phyloP scores from a whole-genome alignment of 2,797 vertebrate genomes.

The Limnodromus scolopaceus region DNA sequence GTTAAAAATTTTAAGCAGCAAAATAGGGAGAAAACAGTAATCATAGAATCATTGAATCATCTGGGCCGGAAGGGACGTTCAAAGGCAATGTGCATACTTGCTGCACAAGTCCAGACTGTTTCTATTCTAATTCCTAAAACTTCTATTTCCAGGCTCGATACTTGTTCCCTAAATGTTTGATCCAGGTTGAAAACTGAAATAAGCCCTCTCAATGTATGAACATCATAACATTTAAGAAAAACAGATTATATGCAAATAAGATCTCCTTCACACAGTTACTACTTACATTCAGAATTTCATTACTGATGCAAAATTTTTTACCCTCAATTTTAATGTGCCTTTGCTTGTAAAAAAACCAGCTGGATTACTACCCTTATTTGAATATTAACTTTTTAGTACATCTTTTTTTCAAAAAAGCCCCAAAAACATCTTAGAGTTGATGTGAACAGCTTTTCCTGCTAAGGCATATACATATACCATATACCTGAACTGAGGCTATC shows the following conservation, averaged over 20 bases:
- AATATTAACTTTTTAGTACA: neutral
- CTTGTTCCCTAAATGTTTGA: neutral
- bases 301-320: neutral
- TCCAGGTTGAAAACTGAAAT: neutral
- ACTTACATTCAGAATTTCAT: neutral
- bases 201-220: neutral
- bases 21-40: neutral
- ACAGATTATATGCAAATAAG: neutral
- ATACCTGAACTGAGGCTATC: neutral
- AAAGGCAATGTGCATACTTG: neutral
- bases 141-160: neutral
- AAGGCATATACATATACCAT: neutral
- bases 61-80: no score
- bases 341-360: neutral
- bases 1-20: neutral
- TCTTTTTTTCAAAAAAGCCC: neutral
- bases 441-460: neutral
- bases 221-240: neutral
- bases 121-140: neutral
- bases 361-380: neutral
- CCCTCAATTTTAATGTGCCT: neutral
- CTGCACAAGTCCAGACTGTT: neutral
- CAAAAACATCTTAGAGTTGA: neutral
- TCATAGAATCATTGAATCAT: no score
- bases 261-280: neutral